A percentile compares a stretch with the other conserved stretches of the same genome.
phyloP scores from a whole-genome alignment of 1,140 invertebrate species.

The Drosophila kurseongensis region DNA sequence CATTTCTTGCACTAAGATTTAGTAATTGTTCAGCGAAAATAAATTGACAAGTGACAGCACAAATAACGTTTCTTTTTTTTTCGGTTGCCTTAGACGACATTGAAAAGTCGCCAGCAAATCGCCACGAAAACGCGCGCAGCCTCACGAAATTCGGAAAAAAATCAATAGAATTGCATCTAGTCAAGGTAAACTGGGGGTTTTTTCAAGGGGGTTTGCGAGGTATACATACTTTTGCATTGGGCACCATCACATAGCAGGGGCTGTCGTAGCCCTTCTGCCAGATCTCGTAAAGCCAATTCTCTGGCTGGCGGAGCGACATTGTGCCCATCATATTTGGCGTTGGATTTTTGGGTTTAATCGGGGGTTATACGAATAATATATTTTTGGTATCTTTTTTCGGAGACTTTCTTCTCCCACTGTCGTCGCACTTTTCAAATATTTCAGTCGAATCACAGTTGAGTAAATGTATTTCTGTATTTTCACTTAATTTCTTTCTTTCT shows the following conservation, averaged over 20 bases:
- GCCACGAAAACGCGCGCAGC: slow-evolving; percentile 46
- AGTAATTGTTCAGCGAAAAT: slow-evolving; percentile 25
- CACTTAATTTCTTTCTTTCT: slow-evolving; percentile 31
- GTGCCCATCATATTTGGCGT: slow-evolving; percentile 80
- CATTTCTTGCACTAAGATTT: not conserved
- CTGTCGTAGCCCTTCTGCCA: slow-evolving; percentile 87
- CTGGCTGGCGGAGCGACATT: slow-evolving; percentile 83
- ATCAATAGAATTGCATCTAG: slow-evolving; percentile 76
- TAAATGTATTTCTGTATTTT: slow-evolving; percentile 37
- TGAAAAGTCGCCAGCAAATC: slow-evolving; percentile 36
- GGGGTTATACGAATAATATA: slow-evolving; percentile 6
- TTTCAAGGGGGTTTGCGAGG: slow-evolving; percentile 10
- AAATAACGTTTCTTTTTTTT: slow-evolving; percentile 1
- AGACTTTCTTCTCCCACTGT: slow-evolving; percentile 24
- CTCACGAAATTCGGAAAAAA: slow-evolving; percentile 54
- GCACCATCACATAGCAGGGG: slow-evolving; percentile 88
- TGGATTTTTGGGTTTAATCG: slow-evolving; percentile 23
- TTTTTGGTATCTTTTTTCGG: slow-evolving; percentile 24
- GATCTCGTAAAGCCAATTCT: slow-evolving; percentile 88
- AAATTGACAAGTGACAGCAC: slow-evolving; percentile 22
- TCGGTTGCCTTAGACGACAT: slow-evolving; percentile 33
- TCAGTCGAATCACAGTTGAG: slow-evolving; percentile 39
- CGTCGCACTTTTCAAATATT: slow-evolving; percentile 23
- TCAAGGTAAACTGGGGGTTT: slow-evolving; percentile 38
- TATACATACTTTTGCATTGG: slow-evolving; percentile 87